Evolutionary conservation across 2,797 vertebrate genomes (phyloP), one percentile per base, ranked within the genome.

Genomic region (Glyptemys insculpta): DNA sequence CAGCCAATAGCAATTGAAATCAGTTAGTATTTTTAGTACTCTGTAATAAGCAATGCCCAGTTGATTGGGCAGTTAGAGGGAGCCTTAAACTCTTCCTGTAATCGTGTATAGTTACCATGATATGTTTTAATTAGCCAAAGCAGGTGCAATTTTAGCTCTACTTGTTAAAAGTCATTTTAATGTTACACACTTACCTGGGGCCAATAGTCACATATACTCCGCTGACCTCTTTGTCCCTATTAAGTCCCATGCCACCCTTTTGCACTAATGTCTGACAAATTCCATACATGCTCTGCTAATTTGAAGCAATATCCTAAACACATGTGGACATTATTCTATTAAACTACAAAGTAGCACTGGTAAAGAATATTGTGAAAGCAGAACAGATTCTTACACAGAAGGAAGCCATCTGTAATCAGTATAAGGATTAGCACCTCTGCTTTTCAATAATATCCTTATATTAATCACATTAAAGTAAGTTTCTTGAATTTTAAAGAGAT

Each of bases 21-120:
- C 96, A 87, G 54, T 80, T 88, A 90, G 96, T 98, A 98, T 98
- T 98, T 98, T 97, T 98, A 98, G 97, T 94, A 81, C 85, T 93
- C 84, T 92, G 49, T 85, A 80, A 57, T 56, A 96, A 96, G 95
- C 89, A 94, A 79, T 78, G 76, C 79, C 68, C 50, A 82, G 87
- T 93, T 96, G 96, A 96, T 93, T 94, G 94, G 92, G 15, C 86
- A 90, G 92, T 93, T 96, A 89, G 44, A 12, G 9, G 37, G 78
- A 91, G 83, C 89, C 5, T 7, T 85, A 90, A 93, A 94, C 95
- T 92, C 86, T 96, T 96, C 95, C 96, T 97, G 96, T 95, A 54
- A 88, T 95, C 25, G 50, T 87, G 37, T 93, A 89, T 95, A 83
- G 93, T 97, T 97, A 94, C 96, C 92, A 1, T 80, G 53, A 80